phyloP scores from a whole-genome alignment of 2,888 invertebrate genomes.

The Dynastes hyllus region DNA sequence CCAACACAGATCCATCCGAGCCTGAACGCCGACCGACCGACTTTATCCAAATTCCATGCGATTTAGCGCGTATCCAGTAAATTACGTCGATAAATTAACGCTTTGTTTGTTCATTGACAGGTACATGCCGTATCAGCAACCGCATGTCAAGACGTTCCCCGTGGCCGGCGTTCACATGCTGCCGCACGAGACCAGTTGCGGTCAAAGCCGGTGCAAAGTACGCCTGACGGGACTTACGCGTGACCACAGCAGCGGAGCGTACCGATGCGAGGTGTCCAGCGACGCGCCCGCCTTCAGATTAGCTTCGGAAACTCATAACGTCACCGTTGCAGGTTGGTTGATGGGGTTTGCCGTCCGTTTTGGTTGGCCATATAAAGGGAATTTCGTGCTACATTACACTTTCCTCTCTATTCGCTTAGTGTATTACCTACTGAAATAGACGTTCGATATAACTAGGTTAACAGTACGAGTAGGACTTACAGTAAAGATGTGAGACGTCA shows the following conservation, averaged over 20 bases:
- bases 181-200: slow-evolving; percentile 63
- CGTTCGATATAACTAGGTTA: neutral
- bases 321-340: slow-evolving; percentile 75
- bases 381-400: slow-evolving; percentile 7
- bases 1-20: too few relatives aligned
- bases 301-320: slow-evolving; percentile 74
- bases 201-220: slow-evolving; percentile 67
- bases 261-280: slow-evolving; percentile 77
- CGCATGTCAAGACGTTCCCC: slow-evolving; percentile 66
- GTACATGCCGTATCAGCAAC: slow-evolving; percentile 65
- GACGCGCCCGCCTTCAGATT: slow-evolving; percentile 77
- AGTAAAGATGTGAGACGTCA: too few relatives aligned
- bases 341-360: neutral
- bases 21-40: too few relatives aligned
- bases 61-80: slow-evolving; percentile 39
- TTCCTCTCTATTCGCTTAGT: neutral
- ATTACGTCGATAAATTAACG: slow-evolving; percentile 49
- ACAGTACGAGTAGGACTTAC: neutral
- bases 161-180: slow-evolving; percentile 68
- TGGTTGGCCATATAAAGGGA: neutral
- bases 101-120: slow-evolving; percentile 59
- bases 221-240: slow-evolving; percentile 67
- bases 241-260: slow-evolving; percentile 72
- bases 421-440: slow-evolving; percentile 6
- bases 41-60: slow-evolving; percentile 37